Conservation (phyloP, 2,113 vertebrate genomes). For the Mastomys natalensis region DNA sequence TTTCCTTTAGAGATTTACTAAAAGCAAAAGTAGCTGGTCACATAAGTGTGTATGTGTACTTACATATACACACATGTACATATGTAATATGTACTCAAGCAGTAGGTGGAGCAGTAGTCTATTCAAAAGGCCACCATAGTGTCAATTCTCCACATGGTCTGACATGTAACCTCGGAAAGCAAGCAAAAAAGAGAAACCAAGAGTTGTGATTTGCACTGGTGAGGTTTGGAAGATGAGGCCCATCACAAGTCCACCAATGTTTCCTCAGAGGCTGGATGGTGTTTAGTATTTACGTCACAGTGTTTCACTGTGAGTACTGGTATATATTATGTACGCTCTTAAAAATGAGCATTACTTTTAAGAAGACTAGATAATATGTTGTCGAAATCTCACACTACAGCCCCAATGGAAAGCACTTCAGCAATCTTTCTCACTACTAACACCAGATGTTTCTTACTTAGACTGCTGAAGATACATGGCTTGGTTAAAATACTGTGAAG, state of each 20-base stretch:
- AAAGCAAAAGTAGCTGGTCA: background rate
- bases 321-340: background rate
- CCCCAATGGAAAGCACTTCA: background rate
- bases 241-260: background rate
- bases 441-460: background rate
- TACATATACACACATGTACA: background rate
- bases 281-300: background rate
- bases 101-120: too few species aligned
- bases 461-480: background rate
- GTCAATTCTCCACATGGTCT: background rate
- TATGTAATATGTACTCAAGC: background rate
- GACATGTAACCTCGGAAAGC: background rate
- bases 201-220: background rate
- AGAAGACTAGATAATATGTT: background rate
- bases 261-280: background rate
- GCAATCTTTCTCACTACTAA: background rate
- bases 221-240: background rate
- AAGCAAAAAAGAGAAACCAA: background rate
- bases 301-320: background rate
- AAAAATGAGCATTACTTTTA: background rate
- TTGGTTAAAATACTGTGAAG: background rate
- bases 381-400: background rate
- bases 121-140: background rate
- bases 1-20: background rate
- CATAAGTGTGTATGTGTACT: background rate